phyloP scores from a whole-genome alignment of 2,888 invertebrate genomes.

The Sarcophaga carnaria region DNA sequence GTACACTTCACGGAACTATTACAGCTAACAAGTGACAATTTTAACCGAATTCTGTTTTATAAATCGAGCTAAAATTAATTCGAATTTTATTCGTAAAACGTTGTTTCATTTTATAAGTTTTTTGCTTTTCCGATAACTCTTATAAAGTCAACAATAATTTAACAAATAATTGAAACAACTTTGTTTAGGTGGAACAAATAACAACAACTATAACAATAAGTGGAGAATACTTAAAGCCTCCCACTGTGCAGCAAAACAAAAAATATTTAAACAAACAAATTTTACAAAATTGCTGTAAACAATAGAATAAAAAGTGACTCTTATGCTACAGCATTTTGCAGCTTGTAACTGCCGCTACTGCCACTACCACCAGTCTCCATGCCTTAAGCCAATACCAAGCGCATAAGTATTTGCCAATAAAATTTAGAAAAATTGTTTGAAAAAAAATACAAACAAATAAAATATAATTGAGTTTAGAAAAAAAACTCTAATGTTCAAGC shows the following conservation, averaged over 20 bases:
- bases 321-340: conserved; percentile 31
- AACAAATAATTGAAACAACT: conserved; percentile 25
- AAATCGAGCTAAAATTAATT: no score
- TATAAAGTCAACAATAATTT: background rate
- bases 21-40: no score
- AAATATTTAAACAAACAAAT: no score
- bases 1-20: no score
- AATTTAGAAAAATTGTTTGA: background rate
- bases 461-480: background rate
- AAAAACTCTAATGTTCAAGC: conserved; percentile 33
- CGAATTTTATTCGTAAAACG: no score
- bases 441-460: background rate
- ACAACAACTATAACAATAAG: conserved; percentile 25
- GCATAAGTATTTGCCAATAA: conserved; percentile 14
- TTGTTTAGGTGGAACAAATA: conserved; percentile 29
- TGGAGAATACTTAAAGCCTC: conserved; percentile 24
- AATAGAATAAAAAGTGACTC: no score
- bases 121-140: no score
- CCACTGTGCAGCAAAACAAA: background rate
- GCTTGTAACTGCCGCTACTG: conserved; percentile 46
- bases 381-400: conserved; percentile 11
- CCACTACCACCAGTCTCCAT: background rate
- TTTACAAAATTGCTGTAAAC: no score
- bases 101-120: no score
- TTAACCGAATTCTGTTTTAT: no score